Evolutionary conservation across 2,888 invertebrate species (phyloP).

Genomic region (Machimus rusticus): DNA sequence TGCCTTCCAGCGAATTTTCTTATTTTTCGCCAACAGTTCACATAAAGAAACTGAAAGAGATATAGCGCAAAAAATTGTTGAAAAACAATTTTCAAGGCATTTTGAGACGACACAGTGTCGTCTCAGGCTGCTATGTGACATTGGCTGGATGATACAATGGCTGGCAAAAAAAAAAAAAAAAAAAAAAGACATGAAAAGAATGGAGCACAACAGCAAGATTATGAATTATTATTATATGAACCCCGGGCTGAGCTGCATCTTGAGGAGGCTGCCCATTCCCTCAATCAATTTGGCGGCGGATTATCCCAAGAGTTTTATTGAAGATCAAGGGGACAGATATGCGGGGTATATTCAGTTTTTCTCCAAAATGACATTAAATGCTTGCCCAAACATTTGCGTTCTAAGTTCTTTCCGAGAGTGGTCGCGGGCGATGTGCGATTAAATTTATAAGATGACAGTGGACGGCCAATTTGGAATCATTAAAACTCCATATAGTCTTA

Average conservation of each 20-base stretch:
- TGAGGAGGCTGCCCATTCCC: background rate
- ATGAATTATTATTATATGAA: background rate
- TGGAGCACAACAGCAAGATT: background rate
- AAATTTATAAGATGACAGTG: background rate
- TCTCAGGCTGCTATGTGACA: background rate
- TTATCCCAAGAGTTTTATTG: conserved; percentile 1
- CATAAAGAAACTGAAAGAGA: background rate
- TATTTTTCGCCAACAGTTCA: background rate
- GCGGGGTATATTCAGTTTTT: background rate
- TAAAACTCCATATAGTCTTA: background rate
- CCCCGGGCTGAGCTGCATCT: background rate
- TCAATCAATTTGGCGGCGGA: background rate
- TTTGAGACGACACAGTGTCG: background rate
- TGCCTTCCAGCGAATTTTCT: background rate
- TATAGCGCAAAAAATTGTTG: background rate
- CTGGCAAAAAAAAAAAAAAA: background rate
- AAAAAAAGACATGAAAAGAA: background rate
- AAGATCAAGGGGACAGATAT: background rate
- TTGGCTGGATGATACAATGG: background rate
- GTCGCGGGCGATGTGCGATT: background rate
- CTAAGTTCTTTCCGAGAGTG: background rate
- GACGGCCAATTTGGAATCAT: background rate
- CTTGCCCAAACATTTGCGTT: background rate
- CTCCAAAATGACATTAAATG: background rate
- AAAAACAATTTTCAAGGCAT: background rate